Percentiles rank a stretch among this genome's conserved stretches.
phyloP scores from a whole-genome alignment of 1,140 invertebrate species.

The Eufriesea mexicana region DNA sequence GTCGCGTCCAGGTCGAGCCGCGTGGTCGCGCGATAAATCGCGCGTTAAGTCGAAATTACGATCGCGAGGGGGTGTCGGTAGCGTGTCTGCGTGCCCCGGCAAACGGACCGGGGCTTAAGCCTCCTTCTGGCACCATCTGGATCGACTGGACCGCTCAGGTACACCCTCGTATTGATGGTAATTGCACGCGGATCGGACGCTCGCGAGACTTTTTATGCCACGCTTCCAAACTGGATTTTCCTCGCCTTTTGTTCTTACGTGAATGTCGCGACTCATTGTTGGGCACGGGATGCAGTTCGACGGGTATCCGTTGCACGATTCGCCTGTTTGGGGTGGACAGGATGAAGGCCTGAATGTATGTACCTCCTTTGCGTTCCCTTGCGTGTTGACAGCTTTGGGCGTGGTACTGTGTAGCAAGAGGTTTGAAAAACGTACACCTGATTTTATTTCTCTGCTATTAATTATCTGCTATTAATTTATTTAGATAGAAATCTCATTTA shows the following conservation, averaged over 20 bases:
- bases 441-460: too few species aligned
- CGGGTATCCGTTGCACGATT: too few species aligned
- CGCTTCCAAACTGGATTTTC: slow-evolving; percentile 7
- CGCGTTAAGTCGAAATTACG: slow-evolving; percentile 80
- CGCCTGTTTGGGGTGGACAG: too few species aligned
- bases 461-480: too few species aligned
- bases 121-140: slow-evolving; percentile 69
- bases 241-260: not conserved
- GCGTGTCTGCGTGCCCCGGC: slow-evolving; percentile 74
- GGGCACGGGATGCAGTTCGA: not conserved
- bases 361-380: too few species aligned
- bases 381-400: too few species aligned
- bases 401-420: too few species aligned
- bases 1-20: slow-evolving; percentile 18
- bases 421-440: too few species aligned
- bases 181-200: slow-evolving; percentile 46
- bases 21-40: slow-evolving; percentile 73
- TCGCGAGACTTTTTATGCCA: slow-evolving; percentile 44
- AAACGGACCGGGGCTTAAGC: slow-evolving; percentile 72
- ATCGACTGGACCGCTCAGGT: slow-evolving; percentile 60
- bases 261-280: not conserved
- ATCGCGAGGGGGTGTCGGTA: slow-evolving; percentile 69
- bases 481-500: too few species aligned
- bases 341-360: too few species aligned
- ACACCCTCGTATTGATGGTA: slow-evolving; percentile 54